These are phyloP conservation scores for Morpho helenor DNA, from an alignment of 2,888 invertebrate species.

Conservation along the genomic window DNA sequence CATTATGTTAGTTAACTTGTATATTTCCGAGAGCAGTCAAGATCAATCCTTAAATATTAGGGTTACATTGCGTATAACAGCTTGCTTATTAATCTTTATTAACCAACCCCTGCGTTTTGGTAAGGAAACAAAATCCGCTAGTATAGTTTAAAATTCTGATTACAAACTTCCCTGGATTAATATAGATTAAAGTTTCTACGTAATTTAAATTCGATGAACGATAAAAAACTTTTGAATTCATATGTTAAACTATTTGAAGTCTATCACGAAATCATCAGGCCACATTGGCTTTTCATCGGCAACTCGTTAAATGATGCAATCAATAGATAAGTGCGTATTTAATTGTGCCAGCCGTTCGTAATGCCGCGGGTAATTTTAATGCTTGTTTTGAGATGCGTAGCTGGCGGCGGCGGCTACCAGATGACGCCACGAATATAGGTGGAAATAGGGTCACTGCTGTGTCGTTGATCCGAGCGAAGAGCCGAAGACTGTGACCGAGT, in stretches of 20 bases:
- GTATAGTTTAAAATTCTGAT: no score
- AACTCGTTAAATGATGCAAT: conserved; percentile 41
- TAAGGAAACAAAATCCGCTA: background rate
- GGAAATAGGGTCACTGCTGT: conserved; percentile 71
- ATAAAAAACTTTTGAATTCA: no score
- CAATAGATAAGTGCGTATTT: conserved; percentile 43
- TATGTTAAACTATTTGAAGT: background rate
- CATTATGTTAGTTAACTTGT: conserved; percentile 4
- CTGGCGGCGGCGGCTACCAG: conserved; percentile 68
- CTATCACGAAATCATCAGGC: conserved; percentile 14
- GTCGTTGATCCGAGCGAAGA: conserved; percentile 61
- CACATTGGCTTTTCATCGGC: conserved; percentile 21
- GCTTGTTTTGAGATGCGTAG: conserved; percentile 53
- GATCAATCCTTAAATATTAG: no score
- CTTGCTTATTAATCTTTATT: conserved; percentile 1
- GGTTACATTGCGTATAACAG: conserved; percentile 1
- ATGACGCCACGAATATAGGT: conserved; percentile 67
- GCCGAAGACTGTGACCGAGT: conserved; percentile 40
- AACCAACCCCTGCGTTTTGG: conserved; percentile 5
- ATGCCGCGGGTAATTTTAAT: conserved; percentile 38
- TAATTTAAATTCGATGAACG: no score
- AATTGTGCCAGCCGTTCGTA: conserved; percentile 40
- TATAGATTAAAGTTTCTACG: no score
- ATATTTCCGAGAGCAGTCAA: background rate
- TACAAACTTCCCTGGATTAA: no score